Evolutionary conservation across 2,113 vertebrate genomes (phyloP).

Genomic region (Clarias batrachus): DNA sequence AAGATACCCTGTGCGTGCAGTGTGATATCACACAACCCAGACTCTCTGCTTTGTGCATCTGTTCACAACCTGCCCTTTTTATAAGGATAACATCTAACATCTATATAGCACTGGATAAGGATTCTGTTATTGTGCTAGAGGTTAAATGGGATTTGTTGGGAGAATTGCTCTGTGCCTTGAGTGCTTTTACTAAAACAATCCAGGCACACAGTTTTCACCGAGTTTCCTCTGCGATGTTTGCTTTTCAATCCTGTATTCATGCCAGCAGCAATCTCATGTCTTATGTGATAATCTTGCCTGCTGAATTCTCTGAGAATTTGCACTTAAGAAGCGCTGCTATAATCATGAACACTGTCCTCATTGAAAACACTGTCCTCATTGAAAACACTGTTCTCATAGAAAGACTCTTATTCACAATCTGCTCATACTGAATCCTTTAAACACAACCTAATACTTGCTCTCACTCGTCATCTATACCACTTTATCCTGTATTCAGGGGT

Average conservation of each 20-base stretch:
- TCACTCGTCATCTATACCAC: too few relatives aligned
- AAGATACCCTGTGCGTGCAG: not conserved
- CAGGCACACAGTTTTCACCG: not conserved
- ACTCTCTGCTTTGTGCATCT: not conserved
- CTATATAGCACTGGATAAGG: not conserved
- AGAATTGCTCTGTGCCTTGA: not conserved
- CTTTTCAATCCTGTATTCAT: not conserved
- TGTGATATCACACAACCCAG: not conserved
- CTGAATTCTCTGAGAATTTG: not conserved
- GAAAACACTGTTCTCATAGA: not conserved
- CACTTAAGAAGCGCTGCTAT: not conserved
- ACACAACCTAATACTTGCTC: not conserved
- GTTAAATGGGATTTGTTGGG: conserved; percentile 3
- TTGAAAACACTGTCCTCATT: not conserved
- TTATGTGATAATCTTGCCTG: not conserved
- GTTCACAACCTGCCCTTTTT: conserved; percentile 2
- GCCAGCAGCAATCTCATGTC: not conserved
- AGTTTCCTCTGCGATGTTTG: not conserved
- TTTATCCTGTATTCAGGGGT: too few relatives aligned
- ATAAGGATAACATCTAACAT: not conserved
- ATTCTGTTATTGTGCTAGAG: not conserved
- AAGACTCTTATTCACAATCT: not conserved
- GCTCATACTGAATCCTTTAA: not conserved
- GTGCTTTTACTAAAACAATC: not conserved
- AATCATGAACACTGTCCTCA: not conserved